Conservation (phyloP, 92 coral and sea anemone species). For the Porites lobata region DNA sequence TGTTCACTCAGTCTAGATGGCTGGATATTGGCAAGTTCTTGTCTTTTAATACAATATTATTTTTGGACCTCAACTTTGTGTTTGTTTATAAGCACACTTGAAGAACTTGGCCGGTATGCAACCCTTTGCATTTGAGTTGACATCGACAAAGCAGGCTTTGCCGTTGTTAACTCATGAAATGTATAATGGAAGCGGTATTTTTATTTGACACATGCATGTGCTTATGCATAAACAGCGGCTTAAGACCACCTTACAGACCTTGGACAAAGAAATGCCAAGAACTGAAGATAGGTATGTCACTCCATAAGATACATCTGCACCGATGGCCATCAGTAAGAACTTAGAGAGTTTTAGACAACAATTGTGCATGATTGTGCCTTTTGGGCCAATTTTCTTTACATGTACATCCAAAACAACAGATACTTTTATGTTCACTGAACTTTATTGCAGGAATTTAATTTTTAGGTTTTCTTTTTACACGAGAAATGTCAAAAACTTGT, state of each 20-base stretch:
- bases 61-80: no score
- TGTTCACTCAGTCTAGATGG: no score
- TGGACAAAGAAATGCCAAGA: conserved; percentile 93
- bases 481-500: no score
- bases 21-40: no score
- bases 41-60: no score
- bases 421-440: no score
- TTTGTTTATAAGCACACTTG: no score
- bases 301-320: background rate
- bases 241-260: conserved; percentile 73
- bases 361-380: background rate
- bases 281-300: conserved; percentile 75
- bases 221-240: conserved; percentile 68
- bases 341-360: background rate
- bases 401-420: no score
- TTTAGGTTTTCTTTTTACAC: no score
- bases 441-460: no score
- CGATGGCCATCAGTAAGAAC: background rate
- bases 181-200: background rate
- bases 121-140: background rate
- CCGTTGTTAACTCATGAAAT: background rate
- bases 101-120: no score
- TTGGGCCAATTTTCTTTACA: no score
- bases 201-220: background rate
- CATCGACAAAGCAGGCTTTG: background rate